These are phyloP conservation scores for Nixonia krombeini DNA, from an alignment of 1,140 invertebrate species.

Conservation along the genomic window DNA sequence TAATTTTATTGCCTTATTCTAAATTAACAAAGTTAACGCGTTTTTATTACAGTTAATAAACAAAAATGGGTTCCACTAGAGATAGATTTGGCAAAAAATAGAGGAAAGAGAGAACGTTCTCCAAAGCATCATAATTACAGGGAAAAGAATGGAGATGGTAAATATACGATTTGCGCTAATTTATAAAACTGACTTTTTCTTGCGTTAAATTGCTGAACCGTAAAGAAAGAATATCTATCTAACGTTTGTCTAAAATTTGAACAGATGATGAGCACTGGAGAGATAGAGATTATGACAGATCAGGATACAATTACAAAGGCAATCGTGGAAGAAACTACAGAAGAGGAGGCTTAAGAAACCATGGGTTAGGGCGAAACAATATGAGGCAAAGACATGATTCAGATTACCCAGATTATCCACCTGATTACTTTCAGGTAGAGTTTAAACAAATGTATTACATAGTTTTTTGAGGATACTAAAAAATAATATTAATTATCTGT, in stretches of 20 bases:
- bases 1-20: too few species aligned
- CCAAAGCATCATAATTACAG: slow-evolving; percentile 63
- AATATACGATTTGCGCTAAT: slow-evolving; percentile 6
- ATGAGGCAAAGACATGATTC: slow-evolving; percentile 65
- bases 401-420: slow-evolving; percentile 70
- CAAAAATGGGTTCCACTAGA: slow-evolving; percentile 85
- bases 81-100: slow-evolving; percentile 76
- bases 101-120: slow-evolving; percentile 64
- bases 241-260: background rate
- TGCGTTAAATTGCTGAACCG: background rate
- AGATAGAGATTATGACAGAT: slow-evolving; percentile 64
- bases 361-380: slow-evolving; percentile 52
- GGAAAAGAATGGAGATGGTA: slow-evolving; percentile 66
- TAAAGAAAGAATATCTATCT: too few species aligned
- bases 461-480: background rate
- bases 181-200: too few species aligned
- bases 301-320: slow-evolving; percentile 54
- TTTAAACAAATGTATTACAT: background rate
- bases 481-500: slow-evolving; percentile 1
- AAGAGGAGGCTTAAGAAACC: slow-evolving; percentile 58
- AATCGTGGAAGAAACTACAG: slow-evolving; percentile 57
- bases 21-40: too few species aligned
- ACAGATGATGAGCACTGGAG: slow-evolving; percentile 61
- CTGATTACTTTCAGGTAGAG: slow-evolving; percentile 72
- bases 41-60: slow-evolving; percentile 70